A percentile compares a stretch with the other conserved stretches of the same genome.
These are phyloP conservation scores for Oscheius sp. DNA, from an alignment of 2,888 invertebrate species.

Conservation along the genomic window DNA sequence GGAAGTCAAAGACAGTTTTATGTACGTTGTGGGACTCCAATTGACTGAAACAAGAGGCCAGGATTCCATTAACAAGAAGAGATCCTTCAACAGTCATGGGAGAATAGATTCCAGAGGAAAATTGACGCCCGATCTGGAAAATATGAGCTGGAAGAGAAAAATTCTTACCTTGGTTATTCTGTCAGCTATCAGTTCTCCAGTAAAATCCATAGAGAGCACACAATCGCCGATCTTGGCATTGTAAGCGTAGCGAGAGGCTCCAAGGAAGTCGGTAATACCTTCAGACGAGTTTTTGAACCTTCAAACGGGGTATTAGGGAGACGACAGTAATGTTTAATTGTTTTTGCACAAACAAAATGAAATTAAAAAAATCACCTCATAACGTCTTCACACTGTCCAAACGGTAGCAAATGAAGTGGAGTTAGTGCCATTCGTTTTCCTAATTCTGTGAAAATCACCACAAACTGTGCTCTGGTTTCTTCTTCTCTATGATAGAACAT, in stretches of 20 bases:
- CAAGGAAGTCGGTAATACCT: conserved; percentile 40
- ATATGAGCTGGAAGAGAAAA: neutral
- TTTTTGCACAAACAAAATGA: neutral
- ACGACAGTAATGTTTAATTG: conserved; percentile 6
- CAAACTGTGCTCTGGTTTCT: conserved; percentile 56
- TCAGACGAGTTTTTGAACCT: conserved; percentile 27
- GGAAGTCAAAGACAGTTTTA: conserved; percentile 62
- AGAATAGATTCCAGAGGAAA: conserved; percentile 65
- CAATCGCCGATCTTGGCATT: conserved; percentile 59
- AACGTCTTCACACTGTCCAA: conserved; percentile 56
- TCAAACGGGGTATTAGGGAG: no score
- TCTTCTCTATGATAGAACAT: conserved; percentile 69
- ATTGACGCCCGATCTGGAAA: conserved; percentile 58
- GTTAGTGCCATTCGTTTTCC: conserved; percentile 62
- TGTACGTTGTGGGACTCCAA: conserved; percentile 66
- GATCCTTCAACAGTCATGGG: conserved; percentile 69
- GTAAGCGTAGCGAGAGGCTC: conserved; percentile 46
- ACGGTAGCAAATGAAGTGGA: conserved; percentile 63
- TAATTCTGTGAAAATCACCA: conserved; percentile 56
- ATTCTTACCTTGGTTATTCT: conserved; percentile 55
- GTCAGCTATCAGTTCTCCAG: conserved; percentile 52
- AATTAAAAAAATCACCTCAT: neutral
- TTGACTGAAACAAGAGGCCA: conserved; percentile 68
- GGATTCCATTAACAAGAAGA: conserved; percentile 62
- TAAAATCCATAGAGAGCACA: conserved; percentile 51